These are phyloP conservation scores for Asteroscopus sphinx DNA, from an alignment of 2,888 invertebrate species.

Conservation along the genomic window DNA sequence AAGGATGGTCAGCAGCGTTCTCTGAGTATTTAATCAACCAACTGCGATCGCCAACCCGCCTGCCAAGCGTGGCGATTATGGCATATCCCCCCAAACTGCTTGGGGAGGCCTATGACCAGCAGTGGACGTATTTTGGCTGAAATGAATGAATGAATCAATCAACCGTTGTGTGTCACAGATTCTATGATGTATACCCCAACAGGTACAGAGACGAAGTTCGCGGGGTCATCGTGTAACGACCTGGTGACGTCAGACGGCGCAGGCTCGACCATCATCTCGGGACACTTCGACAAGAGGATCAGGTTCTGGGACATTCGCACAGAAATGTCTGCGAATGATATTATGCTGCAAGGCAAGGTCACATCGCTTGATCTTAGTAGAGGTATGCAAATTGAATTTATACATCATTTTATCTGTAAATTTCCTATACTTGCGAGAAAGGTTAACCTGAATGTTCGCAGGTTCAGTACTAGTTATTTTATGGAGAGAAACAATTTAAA, in stretches of 20 bases:
- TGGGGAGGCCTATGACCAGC: too few species aligned
- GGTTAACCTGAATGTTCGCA: neutral
- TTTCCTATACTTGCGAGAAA: slow-evolving; percentile 4
- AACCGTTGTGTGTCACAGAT: slow-evolving; percentile 49
- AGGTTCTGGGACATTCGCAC: slow-evolving; percentile 99
- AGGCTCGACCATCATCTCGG: slow-evolving; percentile 97
- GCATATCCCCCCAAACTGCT: too few species aligned
- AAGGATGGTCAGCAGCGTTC: too few species aligned
- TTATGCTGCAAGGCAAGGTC: slow-evolving; percentile 97
- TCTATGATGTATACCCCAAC: slow-evolving; percentile 53
- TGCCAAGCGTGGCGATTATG: too few species aligned
- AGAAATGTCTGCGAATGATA: slow-evolving; percentile 95
- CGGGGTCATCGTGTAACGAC: slow-evolving; percentile 99
- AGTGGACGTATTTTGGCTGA: too few species aligned
- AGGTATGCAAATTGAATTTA: slow-evolving; percentile 88
- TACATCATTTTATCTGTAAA: slow-evolving; percentile 5
- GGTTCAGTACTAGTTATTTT: slow-evolving; percentile 20
- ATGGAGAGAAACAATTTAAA: slow-evolving; percentile 21
- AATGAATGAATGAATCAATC: too few species aligned
- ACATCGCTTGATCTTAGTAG: slow-evolving; percentile 98
- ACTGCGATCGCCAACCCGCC: too few species aligned
- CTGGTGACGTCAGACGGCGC: slow-evolving; percentile 96
- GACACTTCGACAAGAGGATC: slow-evolving; percentile 99
- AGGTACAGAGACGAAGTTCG: slow-evolving; percentile 98
- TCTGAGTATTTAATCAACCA: too few species aligned